Evolutionary conservation across 2,797 vertebrate genomes (phyloP), one percentile per base, ranked within the genome.

Genomic region (Apogon hyalosoma): DNA sequence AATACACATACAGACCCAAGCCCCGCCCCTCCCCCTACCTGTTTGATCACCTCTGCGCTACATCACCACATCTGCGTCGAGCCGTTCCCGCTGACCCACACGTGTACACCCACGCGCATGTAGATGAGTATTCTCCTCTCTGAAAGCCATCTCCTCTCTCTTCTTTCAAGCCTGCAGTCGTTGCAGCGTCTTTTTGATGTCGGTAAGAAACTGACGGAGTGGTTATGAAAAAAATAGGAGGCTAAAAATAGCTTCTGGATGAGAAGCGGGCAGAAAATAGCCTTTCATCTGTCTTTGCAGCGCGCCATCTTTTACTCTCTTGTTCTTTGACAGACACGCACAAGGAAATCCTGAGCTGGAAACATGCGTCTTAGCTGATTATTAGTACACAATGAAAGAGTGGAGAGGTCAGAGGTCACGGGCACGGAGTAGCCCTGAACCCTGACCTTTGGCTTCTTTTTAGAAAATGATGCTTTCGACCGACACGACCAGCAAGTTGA

Each of bases 211-310:
- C 76, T 65, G 73, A 77, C 63, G 62, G 70, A 82, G 81, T 43
- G 64, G 61, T 85, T 61, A 79, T 85, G 73, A 90, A 86, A 83
- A 87, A 89, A 66, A 77, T 43, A 84, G 66, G 38, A 14, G 50
- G 65, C 82, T 93, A 93, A 92, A 93, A 92, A 93, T 93, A 94
- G 76, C 53, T 13, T 51, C 28, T 64, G 56, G 73, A 82, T 68
- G 65, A 79, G 73, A 73, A 62, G 15, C 18, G 71, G 87, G 86
- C 82, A 86, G 79, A 88, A 90, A 94, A 92, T 88, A 91, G 87
- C 86, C 91, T 90, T 93, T 93, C 88, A 93, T 94, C 90, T 90
- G 82, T 87, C 49, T 81, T 39, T 73, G 56, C 50, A n/a, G 16
- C 18, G 16, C 18, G 15, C 0, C 18, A 41, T 86, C 80, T 75